Evolutionary conservation across 2,113 vertebrate genomes (phyloP).

Genomic region (Ornithorhynchus anatinus): DNA sequence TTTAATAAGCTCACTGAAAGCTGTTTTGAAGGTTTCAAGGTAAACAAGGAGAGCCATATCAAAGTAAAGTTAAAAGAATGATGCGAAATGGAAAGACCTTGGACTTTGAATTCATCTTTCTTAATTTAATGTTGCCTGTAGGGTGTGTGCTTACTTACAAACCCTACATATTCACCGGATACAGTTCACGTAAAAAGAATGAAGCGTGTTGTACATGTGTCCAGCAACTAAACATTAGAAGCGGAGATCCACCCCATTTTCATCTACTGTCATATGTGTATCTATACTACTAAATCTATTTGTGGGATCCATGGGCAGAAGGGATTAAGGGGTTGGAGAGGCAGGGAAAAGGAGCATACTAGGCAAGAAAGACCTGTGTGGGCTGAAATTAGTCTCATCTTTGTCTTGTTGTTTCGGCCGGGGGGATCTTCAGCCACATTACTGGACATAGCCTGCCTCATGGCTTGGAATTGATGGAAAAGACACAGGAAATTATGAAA

Average conservation of each 20-base stretch:
- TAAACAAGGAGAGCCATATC: neutral
- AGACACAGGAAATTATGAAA: no score
- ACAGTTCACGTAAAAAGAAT: neutral
- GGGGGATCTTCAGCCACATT: no score
- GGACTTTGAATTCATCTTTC: neutral
- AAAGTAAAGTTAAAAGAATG: neutral
- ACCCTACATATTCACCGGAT: neutral
- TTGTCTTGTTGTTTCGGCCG: no score
- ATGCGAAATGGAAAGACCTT: neutral
- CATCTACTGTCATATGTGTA: neutral
- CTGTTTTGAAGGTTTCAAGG: neutral
- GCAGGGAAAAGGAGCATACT: no score
- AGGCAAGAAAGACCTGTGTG: no score
- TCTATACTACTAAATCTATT: neutral
- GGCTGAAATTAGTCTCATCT: no score
- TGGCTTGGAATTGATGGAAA: no score
- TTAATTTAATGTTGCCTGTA: neutral
- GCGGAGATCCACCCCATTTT: neutral
- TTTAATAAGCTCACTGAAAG: conserved; percentile 23
- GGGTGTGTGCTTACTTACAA: neutral
- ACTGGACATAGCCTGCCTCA: no score
- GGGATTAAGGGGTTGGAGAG: neutral
- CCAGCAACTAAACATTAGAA: neutral
- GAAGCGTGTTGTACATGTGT: neutral
- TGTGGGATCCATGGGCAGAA: neutral